Conservation (phyloP, 2,797 vertebrate genomes). For the Paratrypauchen microcephalus region DNA sequence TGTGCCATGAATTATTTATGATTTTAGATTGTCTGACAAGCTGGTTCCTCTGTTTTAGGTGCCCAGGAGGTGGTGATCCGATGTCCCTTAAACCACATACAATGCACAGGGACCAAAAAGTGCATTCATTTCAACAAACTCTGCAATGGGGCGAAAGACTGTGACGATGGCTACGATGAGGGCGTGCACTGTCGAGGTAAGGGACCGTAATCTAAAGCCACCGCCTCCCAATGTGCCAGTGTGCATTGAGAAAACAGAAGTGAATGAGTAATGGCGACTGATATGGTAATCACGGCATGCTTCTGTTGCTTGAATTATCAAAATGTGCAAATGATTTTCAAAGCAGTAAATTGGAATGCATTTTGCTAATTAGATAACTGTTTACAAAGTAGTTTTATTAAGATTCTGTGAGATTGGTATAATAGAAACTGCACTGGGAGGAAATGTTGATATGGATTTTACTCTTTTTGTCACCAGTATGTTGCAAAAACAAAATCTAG, state of each 20-base stretch:
- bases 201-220: conserved; percentile 31
- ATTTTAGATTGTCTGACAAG: conserved; percentile 1
- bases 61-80: conserved; percentile 81
- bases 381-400: conserved; percentile 33
- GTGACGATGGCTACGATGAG: conserved; percentile 90
- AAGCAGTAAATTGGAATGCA: conserved; percentile 24
- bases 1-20: conserved; percentile 25
- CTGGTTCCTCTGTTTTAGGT: conserved; percentile 75
- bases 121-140: conserved; percentile 95
- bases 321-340: conserved; percentile 38
- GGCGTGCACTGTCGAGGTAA: conserved; percentile 93
- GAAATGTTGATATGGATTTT: not conserved
- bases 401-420: conserved; percentile 30
- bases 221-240: conserved; percentile 18
- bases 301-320: conserved; percentile 46
- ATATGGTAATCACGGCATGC: conserved; percentile 27
- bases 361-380: conserved; percentile 34
- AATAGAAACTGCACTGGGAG: not conserved
- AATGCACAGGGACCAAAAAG: conserved; percentile 85
- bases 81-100: conserved; percentile 88
- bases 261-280: conserved; percentile 38
- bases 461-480: too few species aligned
- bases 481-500: too few species aligned
- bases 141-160: conserved; percentile 90
- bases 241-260: conserved; percentile 31